These are phyloP conservation scores for Pitta sordida DNA, from an alignment of 2,113 vertebrate genomes.

Conservation along the genomic window DNA sequence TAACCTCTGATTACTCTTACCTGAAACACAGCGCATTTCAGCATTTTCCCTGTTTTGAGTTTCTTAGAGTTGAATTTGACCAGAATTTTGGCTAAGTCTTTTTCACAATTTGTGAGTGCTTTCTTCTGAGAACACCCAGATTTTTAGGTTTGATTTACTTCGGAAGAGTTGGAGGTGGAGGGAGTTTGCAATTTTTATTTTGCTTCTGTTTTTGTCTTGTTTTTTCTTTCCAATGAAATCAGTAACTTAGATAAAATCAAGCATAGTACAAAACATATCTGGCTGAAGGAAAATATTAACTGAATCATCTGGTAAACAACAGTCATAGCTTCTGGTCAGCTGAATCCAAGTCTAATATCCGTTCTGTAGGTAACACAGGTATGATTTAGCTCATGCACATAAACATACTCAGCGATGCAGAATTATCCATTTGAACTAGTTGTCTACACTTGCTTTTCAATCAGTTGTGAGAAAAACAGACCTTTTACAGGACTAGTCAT, in stretches of 20 bases:
- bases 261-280: not conserved
- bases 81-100: not conserved
- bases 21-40: not conserved
- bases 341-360: not conserved
- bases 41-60: not conserved
- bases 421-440: not conserved
- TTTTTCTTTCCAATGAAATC: not conserved
- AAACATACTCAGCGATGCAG: not conserved
- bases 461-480: not conserved
- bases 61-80: not conserved
- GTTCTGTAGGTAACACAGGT: not conserved
- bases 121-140: not conserved
- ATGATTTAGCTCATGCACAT: not conserved
- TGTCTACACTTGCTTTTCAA: not conserved
- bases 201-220: not conserved
- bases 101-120: not conserved
- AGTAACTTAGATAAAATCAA: not conserved
- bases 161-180: not conserved
- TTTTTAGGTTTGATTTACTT: not conserved
- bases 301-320: not conserved
- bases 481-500: not conserved
- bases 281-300: not conserved
- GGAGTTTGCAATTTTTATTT: not conserved
- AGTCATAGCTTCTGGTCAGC: not conserved
- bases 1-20: not conserved